Base-by-base conservation (phyloP, 2,888 invertebrate species). In the Byasa hedistus region DNA sequence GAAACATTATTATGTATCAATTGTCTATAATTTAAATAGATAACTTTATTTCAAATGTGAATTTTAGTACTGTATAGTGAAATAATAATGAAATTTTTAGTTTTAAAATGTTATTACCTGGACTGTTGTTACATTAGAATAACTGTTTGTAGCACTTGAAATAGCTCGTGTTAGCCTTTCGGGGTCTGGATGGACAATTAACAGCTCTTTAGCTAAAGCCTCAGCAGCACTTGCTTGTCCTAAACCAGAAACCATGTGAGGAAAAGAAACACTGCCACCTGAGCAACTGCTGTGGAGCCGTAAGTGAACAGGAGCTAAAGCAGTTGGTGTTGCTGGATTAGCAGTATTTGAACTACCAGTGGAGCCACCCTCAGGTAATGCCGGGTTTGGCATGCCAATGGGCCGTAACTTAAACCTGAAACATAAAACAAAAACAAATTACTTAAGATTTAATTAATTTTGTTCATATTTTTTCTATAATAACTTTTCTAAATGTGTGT, bases 371-470 rank as follows among this genome's bases (percentile, higher is more conserved):
- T 91, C 91, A 21, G 90, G 90, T 70, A 91, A 75, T n/a, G 90
- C 88, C 19, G 89, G 91, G 70, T 91, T 91, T 2, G 90, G 87
- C 72, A 91, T 86, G 15, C 86, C 85, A 75, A 84, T 89, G 36
- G 92, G 91, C 59, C 93, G 84, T 70, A 92, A 79, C 75, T 93
- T 92, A 78, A 93, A 93, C 75, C 93, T 93, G 81, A 61, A 82
- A 79, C 61, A 77, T 39, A 54, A 52, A 54, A 21, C 1, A 15
- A 7, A 51, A n/a, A 8, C 4, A 51, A 22, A 8, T 22, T 10
- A 54, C 22, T 10, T 12, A 1, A 22, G 12, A 54, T 22, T 1
- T 22, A 54, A 54, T 19, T n/a, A 51, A n/a, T 17, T 4, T 27
- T 27, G 27, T n/a, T n/a, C n/a, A n/a, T n/a, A n/a, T n/a, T n/a